phyloP scores from a whole-genome alignment of 2,888 invertebrate genomes.

The Drosophila infuscata region DNA sequence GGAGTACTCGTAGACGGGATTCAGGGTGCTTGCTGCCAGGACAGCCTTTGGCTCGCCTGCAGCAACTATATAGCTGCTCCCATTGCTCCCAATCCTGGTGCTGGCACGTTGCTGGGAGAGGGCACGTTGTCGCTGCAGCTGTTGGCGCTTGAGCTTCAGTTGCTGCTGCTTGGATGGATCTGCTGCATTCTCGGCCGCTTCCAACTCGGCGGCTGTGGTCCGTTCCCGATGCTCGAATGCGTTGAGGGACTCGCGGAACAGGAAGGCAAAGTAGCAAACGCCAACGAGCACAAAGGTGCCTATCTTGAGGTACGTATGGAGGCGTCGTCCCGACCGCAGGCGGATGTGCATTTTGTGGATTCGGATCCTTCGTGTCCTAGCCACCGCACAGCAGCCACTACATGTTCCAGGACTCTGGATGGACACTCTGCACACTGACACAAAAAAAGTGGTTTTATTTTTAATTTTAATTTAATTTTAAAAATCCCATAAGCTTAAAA shows the following conservation, averaged over 20 bases:
- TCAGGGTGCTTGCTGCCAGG: slow-evolving; percentile 77
- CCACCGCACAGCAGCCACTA: slow-evolving; percentile 28
- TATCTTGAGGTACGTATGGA: slow-evolving; percentile 83
- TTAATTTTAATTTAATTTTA: no score
- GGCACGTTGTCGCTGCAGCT: slow-evolving; percentile 52
- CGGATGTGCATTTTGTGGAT: slow-evolving; percentile 78
- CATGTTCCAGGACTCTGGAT: slow-evolving; percentile 44
- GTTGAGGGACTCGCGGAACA: slow-evolving; percentile 84
- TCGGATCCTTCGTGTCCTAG: slow-evolving; percentile 28
- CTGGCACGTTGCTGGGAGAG: slow-evolving; percentile 35
- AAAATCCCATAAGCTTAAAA: background rate
- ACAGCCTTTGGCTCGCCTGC: slow-evolving; percentile 24
- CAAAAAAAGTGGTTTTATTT: background rate
- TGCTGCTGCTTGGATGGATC: slow-evolving; percentile 77
- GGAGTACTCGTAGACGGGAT: slow-evolving; percentile 85
- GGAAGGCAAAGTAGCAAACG: slow-evolving; percentile 83
- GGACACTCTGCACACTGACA: background rate
- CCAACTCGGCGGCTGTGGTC: slow-evolving; percentile 54
- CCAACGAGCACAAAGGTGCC: slow-evolving; percentile 79
- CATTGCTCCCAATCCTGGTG: slow-evolving; percentile 15
- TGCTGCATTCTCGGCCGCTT: slow-evolving; percentile 37
- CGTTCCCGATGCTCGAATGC: slow-evolving; percentile 83
- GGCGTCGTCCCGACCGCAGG: slow-evolving; percentile 80
- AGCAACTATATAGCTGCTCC: slow-evolving; percentile 20
- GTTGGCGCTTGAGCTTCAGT: slow-evolving; percentile 66